Conservation (phyloP, 2,888 invertebrate genomes). For the Patella pellucida region DNA sequence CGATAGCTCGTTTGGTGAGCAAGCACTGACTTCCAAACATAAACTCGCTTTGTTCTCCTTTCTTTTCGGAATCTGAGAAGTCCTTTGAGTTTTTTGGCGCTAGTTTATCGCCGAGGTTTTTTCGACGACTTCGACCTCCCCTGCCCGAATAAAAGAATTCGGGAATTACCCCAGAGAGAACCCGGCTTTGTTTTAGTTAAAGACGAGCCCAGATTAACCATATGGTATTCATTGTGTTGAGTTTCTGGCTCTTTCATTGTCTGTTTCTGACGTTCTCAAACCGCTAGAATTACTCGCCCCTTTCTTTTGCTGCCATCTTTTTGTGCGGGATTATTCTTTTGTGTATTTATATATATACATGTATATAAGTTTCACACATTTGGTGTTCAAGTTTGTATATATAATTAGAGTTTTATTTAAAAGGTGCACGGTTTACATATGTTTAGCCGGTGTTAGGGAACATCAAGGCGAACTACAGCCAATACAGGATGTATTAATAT, state of each 20-base stretch:
- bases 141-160: not conserved
- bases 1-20: not conserved
- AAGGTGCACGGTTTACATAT: conserved; percentile 16
- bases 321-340: too few species aligned
- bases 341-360: too few species aligned
- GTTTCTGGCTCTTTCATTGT: too few species aligned
- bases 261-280: too few species aligned
- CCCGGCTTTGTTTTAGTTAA: too few species aligned
- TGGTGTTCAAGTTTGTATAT: conserved; percentile 24
- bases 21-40: not conserved
- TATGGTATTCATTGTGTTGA: too few species aligned
- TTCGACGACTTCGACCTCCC: not conserved
- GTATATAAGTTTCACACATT: conserved; percentile 20
- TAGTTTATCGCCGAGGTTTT: not conserved
- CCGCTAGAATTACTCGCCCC: too few species aligned
- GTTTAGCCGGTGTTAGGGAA: conserved; percentile 12
- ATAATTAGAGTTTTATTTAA: conserved; percentile 20
- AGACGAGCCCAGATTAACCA: too few species aligned
- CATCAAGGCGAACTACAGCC: conserved; percentile 4
- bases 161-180: too few species aligned
- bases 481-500: conserved; percentile 9
- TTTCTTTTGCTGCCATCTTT: too few species aligned
- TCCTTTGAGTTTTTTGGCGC: not conserved
- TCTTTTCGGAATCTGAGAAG: not conserved
- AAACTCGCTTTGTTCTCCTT: not conserved